Percentiles rank a stretch among this genome's conserved stretches.
Evolutionary conservation across 2,888 invertebrate species (phyloP).

Genomic region (Eupsilia transversa): DNA sequence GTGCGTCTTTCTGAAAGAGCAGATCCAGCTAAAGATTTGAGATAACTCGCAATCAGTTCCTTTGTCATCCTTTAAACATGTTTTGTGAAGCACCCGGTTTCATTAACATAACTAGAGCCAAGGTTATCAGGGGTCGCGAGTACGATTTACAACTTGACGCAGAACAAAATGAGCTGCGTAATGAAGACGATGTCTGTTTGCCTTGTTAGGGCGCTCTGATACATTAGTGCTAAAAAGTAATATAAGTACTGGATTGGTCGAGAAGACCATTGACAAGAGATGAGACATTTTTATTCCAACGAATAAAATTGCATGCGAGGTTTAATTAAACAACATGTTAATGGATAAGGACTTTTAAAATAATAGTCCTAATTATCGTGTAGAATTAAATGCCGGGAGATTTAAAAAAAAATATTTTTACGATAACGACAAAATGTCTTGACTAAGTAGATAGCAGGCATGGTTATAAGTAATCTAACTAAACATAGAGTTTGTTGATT

Average conservation of each 20-base stretch:
- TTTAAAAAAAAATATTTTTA: slow-evolving; percentile 1
- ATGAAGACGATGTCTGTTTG: slow-evolving; percentile 50
- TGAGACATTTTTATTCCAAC: slow-evolving; percentile 23
- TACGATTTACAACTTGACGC: slow-evolving; percentile 63
- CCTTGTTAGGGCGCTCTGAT: slow-evolving; percentile 29
- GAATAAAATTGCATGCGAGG: not conserved
- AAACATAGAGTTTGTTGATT: slow-evolving; percentile 14
- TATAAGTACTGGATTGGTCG: slow-evolving; percentile 32
- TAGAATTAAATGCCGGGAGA: slow-evolving; percentile 19
- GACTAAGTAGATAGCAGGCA: slow-evolving; percentile 15
- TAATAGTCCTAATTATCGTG: slow-evolving; percentile 9
- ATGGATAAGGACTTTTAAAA: slow-evolving; percentile 9
- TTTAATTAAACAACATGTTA: slow-evolving; percentile 5
- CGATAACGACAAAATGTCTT: slow-evolving; percentile 20
- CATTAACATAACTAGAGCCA: slow-evolving; percentile 73
- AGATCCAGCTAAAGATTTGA: slow-evolving; percentile 39
- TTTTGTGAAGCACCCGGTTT: slow-evolving; percentile 50
- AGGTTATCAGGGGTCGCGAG: slow-evolving; percentile 76
- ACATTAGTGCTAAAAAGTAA: slow-evolving; percentile 7
- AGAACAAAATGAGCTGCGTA: slow-evolving; percentile 51
- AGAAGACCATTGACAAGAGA: slow-evolving; percentile 30
- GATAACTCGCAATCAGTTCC: slow-evolving; percentile 32
- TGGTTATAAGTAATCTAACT: slow-evolving; percentile 2
- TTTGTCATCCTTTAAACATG: slow-evolving; percentile 54
- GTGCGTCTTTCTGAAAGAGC: slow-evolving; percentile 30